These are phyloP conservation scores for Noctuana brunneofusca DNA, from an alignment of 2,888 invertebrate genomes.

Conservation along the genomic window DNA sequence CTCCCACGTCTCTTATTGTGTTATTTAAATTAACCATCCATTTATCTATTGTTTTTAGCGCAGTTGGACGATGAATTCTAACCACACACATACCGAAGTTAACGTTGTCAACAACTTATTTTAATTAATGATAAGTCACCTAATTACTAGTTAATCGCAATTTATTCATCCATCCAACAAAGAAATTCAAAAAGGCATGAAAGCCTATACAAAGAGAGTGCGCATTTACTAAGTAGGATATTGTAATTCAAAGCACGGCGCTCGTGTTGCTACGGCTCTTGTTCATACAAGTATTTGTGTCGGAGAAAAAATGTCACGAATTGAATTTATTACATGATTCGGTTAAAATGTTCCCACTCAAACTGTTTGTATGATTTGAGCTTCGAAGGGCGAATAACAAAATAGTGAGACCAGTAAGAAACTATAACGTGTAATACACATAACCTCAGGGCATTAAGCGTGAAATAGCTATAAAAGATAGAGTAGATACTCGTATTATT, in stretches of 20 bases:
- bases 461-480: slow-evolving; percentile 44
- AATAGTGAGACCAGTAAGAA: slow-evolving; percentile 58
- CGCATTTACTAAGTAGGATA: slow-evolving; percentile 36
- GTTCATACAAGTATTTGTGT: slow-evolving; percentile 5
- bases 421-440: slow-evolving; percentile 49
- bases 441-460: slow-evolving; percentile 42
- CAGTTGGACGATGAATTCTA: slow-evolving; percentile 8
- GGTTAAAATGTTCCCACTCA: slow-evolving; percentile 16
- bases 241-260: slow-evolving; percentile 42
- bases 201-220: slow-evolving; percentile 16
- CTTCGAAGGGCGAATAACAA: slow-evolving; percentile 55
- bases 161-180: neutral
- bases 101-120: neutral
- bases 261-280: slow-evolving; percentile 11
- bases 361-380: slow-evolving; percentile 15
- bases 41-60: slow-evolving; percentile 18
- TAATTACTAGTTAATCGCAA: neutral
- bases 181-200: neutral
- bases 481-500: slow-evolving; percentile 6
- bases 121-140: neutral
- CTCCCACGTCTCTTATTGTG: slow-evolving; percentile 25
- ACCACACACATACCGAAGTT: neutral
- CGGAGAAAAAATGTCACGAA: slow-evolving; percentile 22
- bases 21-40: slow-evolving; percentile 9
- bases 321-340: slow-evolving; percentile 9